Conservation (phyloP, 2,113 vertebrate genomes). For the Tupaia tana region DNA sequence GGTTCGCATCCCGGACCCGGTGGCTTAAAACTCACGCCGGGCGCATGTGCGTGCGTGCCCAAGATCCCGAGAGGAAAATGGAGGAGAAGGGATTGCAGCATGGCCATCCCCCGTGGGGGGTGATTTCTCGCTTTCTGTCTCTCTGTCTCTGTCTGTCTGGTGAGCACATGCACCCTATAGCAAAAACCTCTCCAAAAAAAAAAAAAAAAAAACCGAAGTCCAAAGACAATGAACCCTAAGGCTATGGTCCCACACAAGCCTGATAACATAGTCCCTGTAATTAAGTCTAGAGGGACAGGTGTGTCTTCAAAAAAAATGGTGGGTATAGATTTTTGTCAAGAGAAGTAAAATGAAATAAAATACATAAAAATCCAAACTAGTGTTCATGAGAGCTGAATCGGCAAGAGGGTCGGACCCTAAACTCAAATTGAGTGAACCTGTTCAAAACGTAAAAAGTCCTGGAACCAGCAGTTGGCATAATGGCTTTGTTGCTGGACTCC, state of each 20-base stretch:
- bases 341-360: conserved; percentile 9
- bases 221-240: background rate
- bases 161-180: no score
- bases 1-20: no score
- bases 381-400: background rate
- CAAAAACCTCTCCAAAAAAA: no score
- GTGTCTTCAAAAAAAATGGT: conserved; percentile 3
- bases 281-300: background rate
- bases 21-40: no score
- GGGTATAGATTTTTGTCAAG: background rate
- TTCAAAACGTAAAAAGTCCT: background rate
- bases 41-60: no score
- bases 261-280: background rate
- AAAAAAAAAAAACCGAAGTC: no score
- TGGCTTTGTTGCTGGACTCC: no score
- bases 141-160: no score
- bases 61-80: no score
- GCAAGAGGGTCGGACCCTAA: background rate
- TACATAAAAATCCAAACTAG: background rate
- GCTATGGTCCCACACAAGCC: background rate
- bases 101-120: no score
- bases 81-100: no score
- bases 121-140: no score
- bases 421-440: background rate
- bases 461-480: background rate